phyloP scores from a whole-genome alignment of 2,888 invertebrate genomes.

The Dermolepida albohirtum region DNA sequence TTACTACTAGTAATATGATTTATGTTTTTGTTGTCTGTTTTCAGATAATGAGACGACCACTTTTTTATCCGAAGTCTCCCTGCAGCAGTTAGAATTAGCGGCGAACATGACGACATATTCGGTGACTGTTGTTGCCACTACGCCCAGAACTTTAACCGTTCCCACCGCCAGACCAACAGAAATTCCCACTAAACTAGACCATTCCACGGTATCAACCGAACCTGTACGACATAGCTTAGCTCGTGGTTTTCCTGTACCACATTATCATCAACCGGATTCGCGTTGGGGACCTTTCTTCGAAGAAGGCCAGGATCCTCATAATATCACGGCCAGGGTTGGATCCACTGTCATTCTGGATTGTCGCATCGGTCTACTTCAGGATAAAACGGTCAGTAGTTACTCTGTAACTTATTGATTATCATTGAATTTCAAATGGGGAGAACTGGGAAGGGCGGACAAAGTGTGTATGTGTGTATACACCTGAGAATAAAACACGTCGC shows the following conservation, averaged over 20 bases:
- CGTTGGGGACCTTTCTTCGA: conserved; percentile 76
- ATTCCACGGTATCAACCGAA: conserved; percentile 47
- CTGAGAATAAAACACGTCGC: too few species aligned
- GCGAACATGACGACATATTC: conserved; percentile 41
- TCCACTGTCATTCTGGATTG: conserved; percentile 71
- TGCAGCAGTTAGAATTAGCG: conserved; percentile 44
- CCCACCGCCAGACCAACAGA: conserved; percentile 42
- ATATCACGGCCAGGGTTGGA: conserved; percentile 71
- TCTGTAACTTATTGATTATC: conserved; percentile 45
- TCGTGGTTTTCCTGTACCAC: conserved; percentile 57
- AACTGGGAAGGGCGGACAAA: too few species aligned
- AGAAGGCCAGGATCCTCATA: conserved; percentile 69
- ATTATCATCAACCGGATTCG: conserved; percentile 68
- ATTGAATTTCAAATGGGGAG: conserved; percentile 46
- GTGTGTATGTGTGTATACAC: too few species aligned
- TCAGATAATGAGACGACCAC: conserved; percentile 51
- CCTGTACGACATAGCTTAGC: conserved; percentile 56
- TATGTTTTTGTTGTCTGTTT: conserved; percentile 39
- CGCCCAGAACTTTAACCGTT: conserved; percentile 41
- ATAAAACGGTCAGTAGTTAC: conserved; percentile 68
- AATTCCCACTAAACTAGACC: conserved; percentile 39
- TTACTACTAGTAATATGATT: conserved; percentile 1
- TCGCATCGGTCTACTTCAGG: conserved; percentile 71
- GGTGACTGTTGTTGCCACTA: conserved; percentile 39
- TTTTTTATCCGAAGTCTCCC: conserved; percentile 46